Conservation (phyloP, 2,888 invertebrate genomes). For the Tolmerus cingulatus region DNA sequence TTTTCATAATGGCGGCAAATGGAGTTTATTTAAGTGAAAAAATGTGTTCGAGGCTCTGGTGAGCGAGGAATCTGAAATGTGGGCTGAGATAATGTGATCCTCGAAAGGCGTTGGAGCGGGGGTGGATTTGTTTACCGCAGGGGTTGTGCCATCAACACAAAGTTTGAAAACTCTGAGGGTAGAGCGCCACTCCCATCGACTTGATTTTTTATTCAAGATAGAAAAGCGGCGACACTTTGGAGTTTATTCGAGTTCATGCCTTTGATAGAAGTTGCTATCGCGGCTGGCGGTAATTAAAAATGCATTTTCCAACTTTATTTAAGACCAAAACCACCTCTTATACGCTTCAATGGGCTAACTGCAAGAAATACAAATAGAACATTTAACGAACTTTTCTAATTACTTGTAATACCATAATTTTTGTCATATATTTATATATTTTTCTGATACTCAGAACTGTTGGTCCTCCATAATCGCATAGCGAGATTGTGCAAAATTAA, state of each 20-base stretch:
- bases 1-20: slow-evolving; percentile 25
- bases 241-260: neutral
- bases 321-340: neutral
- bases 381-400: no score
- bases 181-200: neutral
- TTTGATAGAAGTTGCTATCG: neutral
- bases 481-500: no score
- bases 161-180: neutral
- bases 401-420: no score
- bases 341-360: no score
- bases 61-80: neutral
- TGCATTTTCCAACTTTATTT: neutral
- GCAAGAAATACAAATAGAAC: no score
- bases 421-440: no score
- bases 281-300: neutral
- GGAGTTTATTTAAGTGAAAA: slow-evolving; percentile 34
- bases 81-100: neutral
- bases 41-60: slow-evolving; percentile 1
- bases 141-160: neutral
- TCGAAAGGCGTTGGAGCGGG: neutral
- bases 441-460: no score
- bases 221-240: neutral
- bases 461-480: no score
- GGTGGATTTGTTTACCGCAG: neutral
- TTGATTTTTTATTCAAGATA: neutral